Evolutionary conservation across 2,888 invertebrate genomes (phyloP).

Genomic region (Sarcophaga variegata): DNA sequence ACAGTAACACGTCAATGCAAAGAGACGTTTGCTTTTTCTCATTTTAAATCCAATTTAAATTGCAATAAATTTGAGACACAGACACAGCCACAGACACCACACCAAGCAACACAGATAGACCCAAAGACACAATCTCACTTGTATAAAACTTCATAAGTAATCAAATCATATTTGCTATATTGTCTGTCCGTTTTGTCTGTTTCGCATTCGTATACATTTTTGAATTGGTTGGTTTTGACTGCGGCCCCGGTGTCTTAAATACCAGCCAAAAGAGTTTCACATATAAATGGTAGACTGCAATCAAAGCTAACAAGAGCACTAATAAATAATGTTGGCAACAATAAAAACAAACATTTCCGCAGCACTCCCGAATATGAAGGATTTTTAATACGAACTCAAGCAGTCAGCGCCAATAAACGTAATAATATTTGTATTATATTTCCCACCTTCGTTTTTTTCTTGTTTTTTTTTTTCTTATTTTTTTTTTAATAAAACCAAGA

Average conservation of each 20-base stretch:
- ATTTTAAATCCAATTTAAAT: slow-evolving; percentile 70
- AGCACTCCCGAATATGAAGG: slow-evolving; percentile 52
- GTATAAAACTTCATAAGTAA: slow-evolving; percentile 56
- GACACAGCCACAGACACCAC: slow-evolving; percentile 4
- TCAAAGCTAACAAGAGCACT: slow-evolving; percentile 65
- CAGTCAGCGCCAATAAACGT: slow-evolving; percentile 27
- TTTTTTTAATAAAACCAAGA: background rate
- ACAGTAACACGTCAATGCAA: slow-evolving; percentile 56
- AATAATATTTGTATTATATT: slow-evolving; percentile 61
- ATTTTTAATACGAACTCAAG: slow-evolving; percentile 14
- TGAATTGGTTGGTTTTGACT: slow-evolving; percentile 26
- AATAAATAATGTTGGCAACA: slow-evolving; percentile 64
- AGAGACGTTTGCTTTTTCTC: slow-evolving; percentile 68
- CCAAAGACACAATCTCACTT: background rate
- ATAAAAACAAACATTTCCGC: slow-evolving; percentile 65
- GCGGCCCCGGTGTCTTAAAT: background rate
- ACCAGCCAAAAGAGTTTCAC: slow-evolving; percentile 13
- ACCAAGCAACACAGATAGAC: slow-evolving; percentile 2
- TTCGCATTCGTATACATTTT: slow-evolving; percentile 13
- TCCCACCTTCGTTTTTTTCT: slow-evolving; percentile 55
- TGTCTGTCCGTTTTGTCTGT: slow-evolving; percentile 21
- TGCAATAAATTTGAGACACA: slow-evolving; percentile 66
- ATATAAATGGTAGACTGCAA: slow-evolving; percentile 55
- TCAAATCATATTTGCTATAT: slow-evolving; percentile 65
- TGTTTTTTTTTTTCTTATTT: background rate